Conservation (phyloP, 1,140 invertebrate species). For the Drosophila pseudoobscura region DNA sequence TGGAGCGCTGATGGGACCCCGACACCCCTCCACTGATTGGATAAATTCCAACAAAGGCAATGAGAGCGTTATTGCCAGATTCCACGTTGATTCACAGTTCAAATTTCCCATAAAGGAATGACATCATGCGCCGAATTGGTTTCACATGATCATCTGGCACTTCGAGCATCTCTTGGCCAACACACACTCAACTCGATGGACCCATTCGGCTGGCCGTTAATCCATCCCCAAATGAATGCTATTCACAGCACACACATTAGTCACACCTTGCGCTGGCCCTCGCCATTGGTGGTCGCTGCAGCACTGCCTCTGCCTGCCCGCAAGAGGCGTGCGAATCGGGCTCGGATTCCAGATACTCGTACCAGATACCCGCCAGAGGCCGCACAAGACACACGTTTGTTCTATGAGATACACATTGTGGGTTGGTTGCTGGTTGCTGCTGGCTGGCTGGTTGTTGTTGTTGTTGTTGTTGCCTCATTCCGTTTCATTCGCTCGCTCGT, state of each 20-base stretch:
- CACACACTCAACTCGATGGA: too few relatives aligned
- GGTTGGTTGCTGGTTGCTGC: conserved; percentile 23
- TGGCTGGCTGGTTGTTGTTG: conserved; percentile 15
- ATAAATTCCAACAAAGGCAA: too few relatives aligned
- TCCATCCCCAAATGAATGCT: too few relatives aligned
- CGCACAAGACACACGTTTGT: conserved; percentile 7
- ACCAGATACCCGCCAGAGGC: conserved; percentile 24
- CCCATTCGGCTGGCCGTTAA: too few relatives aligned
- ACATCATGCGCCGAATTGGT: too few relatives aligned
- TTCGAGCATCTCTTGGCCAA: background rate
- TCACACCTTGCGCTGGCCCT: conserved; percentile 34
- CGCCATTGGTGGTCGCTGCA: conserved; percentile 45
- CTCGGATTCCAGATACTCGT: conserved; percentile 33
- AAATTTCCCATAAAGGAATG: too few relatives aligned
- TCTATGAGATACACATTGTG: conserved; percentile 47
- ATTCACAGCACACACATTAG: conserved; percentile 34
- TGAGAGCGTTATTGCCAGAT: too few relatives aligned
- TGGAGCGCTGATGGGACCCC: too few relatives aligned
- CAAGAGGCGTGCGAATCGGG: conserved; percentile 42
- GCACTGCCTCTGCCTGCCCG: background rate
- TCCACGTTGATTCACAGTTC: too few relatives aligned
- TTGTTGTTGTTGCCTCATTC: conserved; percentile 4
- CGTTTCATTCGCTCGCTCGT: too few relatives aligned
- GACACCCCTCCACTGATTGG: too few relatives aligned
- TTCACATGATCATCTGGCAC: background rate